These are phyloP conservation scores for Arothron firmamentum DNA, from an alignment of 2,113 vertebrate genomes.

Conservation along the genomic window DNA sequence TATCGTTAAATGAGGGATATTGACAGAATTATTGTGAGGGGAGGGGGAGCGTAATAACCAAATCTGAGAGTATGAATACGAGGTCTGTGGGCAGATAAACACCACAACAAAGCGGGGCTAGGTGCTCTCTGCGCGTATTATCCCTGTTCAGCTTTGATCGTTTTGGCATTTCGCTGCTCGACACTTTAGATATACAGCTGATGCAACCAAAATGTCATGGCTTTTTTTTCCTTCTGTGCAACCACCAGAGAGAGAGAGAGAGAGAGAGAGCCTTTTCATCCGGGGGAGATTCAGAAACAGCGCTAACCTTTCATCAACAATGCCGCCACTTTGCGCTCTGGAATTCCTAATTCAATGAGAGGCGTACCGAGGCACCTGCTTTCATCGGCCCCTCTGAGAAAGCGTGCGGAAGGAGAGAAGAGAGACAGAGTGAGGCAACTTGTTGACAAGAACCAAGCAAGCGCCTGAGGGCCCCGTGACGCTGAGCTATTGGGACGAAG, in stretches of 20 bases:
- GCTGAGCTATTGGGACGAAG: slow-evolving; percentile 24
- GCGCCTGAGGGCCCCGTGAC: slow-evolving; percentile 15
- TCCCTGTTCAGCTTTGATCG: slow-evolving; percentile 64
- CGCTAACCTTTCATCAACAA: slow-evolving; percentile 72
- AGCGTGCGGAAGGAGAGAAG: slow-evolving; percentile 18
- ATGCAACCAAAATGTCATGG: slow-evolving; percentile 71
- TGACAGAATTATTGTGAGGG: slow-evolving; percentile 41
- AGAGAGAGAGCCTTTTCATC: slow-evolving; percentile 65
- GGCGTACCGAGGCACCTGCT: slow-evolving; percentile 45
- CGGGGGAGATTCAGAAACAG: slow-evolving; percentile 60
- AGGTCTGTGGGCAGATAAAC: slow-evolving; percentile 55
- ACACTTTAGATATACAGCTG: slow-evolving; percentile 68
- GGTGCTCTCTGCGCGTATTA: slow-evolving; percentile 42
- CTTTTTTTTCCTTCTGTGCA: slow-evolving; percentile 36
- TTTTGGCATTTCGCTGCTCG: slow-evolving; percentile 65
- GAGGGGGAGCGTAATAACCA: slow-evolving; percentile 49
- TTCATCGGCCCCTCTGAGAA: slow-evolving; percentile 49
- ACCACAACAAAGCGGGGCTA: slow-evolving; percentile 43
- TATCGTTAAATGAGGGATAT: slow-evolving; percentile 54
- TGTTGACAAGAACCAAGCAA: slow-evolving; percentile 49
- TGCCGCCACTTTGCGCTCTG: slow-evolving; percentile 57
- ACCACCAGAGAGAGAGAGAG: slow-evolving; percentile 58
- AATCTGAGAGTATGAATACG: slow-evolving; percentile 51
- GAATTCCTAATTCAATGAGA: slow-evolving; percentile 60
- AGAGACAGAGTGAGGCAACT: slow-evolving; percentile 9